A percentile compares a stretch with the other conserved stretches of the same genome.
Conservation (phyloP, 1,140 invertebrate species). For the Spodoptera frugiperda region DNA sequence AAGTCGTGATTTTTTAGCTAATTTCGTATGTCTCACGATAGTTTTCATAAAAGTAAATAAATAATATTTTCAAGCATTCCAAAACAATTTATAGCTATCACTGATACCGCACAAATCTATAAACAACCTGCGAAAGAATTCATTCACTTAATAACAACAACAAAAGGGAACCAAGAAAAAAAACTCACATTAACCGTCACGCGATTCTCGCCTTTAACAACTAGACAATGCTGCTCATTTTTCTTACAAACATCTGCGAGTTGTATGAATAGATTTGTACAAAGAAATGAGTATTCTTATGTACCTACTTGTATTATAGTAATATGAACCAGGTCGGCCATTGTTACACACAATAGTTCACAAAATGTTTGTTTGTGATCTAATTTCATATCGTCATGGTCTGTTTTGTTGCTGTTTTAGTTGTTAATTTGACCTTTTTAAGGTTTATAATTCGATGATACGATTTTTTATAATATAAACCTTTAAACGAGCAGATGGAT, state of each 20-base stretch:
- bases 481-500: too few relatives aligned
- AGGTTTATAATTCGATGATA: too few relatives aligned
- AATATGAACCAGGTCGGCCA: slow-evolving; percentile 18
- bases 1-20: too few relatives aligned
- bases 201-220: slow-evolving; percentile 31
- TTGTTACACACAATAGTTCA: slow-evolving; percentile 42
- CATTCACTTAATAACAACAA: slow-evolving; percentile 13
- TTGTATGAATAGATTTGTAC: slow-evolving; percentile 28
- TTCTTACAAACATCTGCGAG: slow-evolving; percentile 31
- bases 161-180: slow-evolving; percentile 25
- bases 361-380: slow-evolving; percentile 16
- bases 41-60: neutral
- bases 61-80: neutral
- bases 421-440: neutral
- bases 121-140: neutral
- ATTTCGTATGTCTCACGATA: too few relatives aligned
- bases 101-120: neutral
- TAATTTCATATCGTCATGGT: slow-evolving; percentile 4
- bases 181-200: slow-evolving; percentile 31
- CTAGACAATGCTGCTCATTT: slow-evolving; percentile 29
- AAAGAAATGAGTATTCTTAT: slow-evolving; percentile 28
- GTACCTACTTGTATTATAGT: slow-evolving; percentile 1
- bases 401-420: neutral
- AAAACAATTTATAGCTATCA: neutral
- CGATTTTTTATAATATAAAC: too few relatives aligned